Evolutionary conservation across 2,888 invertebrate species (phyloP).

Genomic region (Catocala fraxini): DNA sequence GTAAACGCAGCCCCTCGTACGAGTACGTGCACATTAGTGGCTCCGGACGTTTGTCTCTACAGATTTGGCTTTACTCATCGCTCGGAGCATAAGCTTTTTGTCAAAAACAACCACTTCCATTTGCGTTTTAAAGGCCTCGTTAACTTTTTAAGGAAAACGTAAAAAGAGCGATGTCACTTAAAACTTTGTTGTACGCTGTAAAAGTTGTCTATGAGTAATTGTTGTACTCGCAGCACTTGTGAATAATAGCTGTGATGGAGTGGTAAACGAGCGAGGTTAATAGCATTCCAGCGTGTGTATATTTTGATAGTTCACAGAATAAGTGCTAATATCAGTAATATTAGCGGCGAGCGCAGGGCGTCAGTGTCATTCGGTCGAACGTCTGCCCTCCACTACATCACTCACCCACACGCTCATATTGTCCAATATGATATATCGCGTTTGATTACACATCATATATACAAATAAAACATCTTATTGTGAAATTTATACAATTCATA

Average conservation of each 20-base stretch:
- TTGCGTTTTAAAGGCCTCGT: constrained; percentile 13
- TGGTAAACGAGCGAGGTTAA: not conserved
- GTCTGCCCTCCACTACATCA: constrained; percentile 27
- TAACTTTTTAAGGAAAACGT: constrained; percentile 13
- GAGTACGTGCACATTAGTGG: constrained; percentile 7
- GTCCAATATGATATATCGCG: constrained; percentile 21
- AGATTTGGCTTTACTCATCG: not conserved
- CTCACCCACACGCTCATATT: constrained; percentile 10
- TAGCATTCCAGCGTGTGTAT: constrained; percentile 1
- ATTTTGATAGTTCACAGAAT: not conserved
- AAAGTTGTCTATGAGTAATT: constrained; percentile 10
- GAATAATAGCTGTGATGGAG: not conserved
- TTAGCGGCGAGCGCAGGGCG: not conserved
- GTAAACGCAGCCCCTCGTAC: constrained; percentile 6
- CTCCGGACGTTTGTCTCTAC: not conserved
- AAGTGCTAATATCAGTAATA: constrained; percentile 1
- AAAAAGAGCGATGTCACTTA: not conserved
- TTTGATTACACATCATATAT: constrained; percentile 17
- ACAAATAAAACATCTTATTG: constrained; percentile 12
- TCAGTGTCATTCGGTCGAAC: constrained; percentile 14
- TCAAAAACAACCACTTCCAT: constrained; percentile 9
- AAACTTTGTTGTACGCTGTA: constrained; percentile 9
- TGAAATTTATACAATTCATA: not conserved
- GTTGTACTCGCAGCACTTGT: constrained; percentile 4
- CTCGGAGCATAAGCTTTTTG: constrained; percentile 9